Base-by-base conservation (phyloP, 2,888 invertebrate species). In the Stratiomys singularior region DNA sequence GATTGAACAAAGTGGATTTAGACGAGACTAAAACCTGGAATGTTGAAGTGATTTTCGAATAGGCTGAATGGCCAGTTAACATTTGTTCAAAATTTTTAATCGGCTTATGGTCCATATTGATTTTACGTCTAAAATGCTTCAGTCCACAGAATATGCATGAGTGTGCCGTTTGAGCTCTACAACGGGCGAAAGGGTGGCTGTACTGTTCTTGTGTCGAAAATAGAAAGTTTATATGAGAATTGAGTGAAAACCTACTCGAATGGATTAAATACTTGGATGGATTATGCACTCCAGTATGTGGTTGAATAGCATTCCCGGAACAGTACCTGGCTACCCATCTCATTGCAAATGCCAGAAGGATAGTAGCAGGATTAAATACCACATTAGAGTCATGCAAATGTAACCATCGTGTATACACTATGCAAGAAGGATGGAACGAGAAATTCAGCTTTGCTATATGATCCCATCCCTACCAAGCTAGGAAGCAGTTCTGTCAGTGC, bases 241-340 rank as follows among this genome's bases (percentile, higher is more conserved):
- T 83, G 83, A 84, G 84, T 85, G 85, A 82, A 85, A 85, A 85
- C 84, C 85, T 84, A 85, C 83, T 85, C 84, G 84, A 83, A 84
- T 84, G 85, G 84, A 85, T 85, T 85, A 85, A 84, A 83, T 84
- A 85, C 85, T 85, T 85, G 85, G 83, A 81, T 81, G 85, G 85
- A 84, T 84, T 85, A 85, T 85, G 84, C 64, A 47, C 76, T 64
- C 23, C 47, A 46, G 25, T 64, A 27, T 76, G 60, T 21, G 74
- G 58, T 60, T 74, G 46, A 56, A 52, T 72, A 9, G 56, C 25
- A 27, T 52, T 28, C 18, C 25, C 28, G n/a, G 56, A 66, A 66
- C 37, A 37, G 37, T 66, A 27, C 37, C 37, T 37, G 21, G 9
- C 52, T 9, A 9, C 25, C 23, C 60, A 5, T 13, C 5, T 7